Evolutionary conservation across 2,888 invertebrate genomes (phyloP).

Genomic region (Tetropium fuscum): DNA sequence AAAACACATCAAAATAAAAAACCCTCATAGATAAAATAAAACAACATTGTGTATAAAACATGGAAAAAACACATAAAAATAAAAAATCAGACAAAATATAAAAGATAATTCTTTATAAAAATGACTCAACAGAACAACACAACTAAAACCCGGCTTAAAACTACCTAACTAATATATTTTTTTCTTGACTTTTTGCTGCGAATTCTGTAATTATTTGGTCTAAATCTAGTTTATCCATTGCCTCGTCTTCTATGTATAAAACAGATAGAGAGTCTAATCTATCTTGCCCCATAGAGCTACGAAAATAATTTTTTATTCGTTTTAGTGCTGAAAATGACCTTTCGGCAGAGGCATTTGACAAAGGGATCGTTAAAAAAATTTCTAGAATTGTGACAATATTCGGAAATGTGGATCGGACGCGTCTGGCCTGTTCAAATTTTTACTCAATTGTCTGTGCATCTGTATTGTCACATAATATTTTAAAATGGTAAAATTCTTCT

Average conservation of each 20-base stretch:
- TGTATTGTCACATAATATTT: neutral
- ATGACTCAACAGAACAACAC: no score
- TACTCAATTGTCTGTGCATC: neutral
- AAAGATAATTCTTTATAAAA: no score
- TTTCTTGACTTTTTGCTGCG: no score
- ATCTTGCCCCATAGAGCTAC: neutral
- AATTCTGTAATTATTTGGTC: no score
- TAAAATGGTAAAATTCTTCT: neutral
- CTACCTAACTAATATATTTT: no score
- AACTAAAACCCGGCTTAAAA: no score
- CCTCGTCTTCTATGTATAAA: neutral
- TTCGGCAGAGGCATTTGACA: neutral
- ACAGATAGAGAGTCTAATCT: neutral
- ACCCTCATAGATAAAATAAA: no score
- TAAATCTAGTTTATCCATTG: no score
- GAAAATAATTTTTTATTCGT: conserved; percentile 1
- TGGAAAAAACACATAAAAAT: no score
- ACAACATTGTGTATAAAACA: no score
- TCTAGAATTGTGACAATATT: neutral
- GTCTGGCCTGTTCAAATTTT: neutral
- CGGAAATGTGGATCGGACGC: neutral
- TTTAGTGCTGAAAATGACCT: neutral
- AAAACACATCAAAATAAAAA: no score
- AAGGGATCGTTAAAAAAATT: neutral
- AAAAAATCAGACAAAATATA: no score